Percentiles rank a stretch among this genome's conserved stretches.
Evolutionary conservation across 1,140 invertebrate species (phyloP).

Genomic region (Drosophila saltans): DNA sequence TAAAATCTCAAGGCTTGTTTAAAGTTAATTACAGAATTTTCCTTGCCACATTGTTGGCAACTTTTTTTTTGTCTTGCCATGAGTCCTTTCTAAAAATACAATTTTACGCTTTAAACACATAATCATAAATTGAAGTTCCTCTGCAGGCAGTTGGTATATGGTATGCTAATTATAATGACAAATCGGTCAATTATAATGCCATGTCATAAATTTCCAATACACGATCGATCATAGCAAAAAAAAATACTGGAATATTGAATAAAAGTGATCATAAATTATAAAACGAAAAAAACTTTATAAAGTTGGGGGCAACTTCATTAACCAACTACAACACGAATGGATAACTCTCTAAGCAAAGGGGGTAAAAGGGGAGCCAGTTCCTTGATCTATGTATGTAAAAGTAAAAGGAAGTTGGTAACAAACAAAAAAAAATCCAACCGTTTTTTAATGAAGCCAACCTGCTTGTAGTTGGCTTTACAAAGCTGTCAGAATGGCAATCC

Average conservation of each 20-base stretch:
- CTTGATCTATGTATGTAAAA: constrained; percentile 53
- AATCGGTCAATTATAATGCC: constrained; percentile 81
- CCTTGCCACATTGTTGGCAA: neutral
- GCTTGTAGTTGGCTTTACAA: constrained; percentile 21
- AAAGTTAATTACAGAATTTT: constrained; percentile 18
- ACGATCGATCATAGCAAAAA: constrained; percentile 60
- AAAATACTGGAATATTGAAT: constrained; percentile 70
- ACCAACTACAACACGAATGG: constrained; percentile 19
- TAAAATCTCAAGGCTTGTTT: constrained; percentile 12
- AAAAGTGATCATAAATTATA: constrained; percentile 69
- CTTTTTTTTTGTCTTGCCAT: neutral
- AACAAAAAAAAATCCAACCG: neutral
- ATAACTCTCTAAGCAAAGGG: constrained; percentile 34
- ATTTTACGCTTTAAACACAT: constrained; percentile 21
- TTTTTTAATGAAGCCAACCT: constrained; percentile 63
- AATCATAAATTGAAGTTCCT: constrained; percentile 59
- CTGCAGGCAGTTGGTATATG: constrained; percentile 16
- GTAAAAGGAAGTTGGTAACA: constrained; percentile 43
- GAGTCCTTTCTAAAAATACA: constrained; percentile 62
- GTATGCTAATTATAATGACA: constrained; percentile 76
- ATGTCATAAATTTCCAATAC: constrained; percentile 72
- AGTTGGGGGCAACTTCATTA: constrained; percentile 57
- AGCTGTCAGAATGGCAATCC: constrained; percentile 73
- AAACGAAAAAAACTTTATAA: constrained; percentile 19
- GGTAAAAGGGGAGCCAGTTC: constrained; percentile 22